Evolutionary conservation across 2,888 invertebrate genomes (phyloP).

Genomic region (Cephus rjabovi): DNA sequence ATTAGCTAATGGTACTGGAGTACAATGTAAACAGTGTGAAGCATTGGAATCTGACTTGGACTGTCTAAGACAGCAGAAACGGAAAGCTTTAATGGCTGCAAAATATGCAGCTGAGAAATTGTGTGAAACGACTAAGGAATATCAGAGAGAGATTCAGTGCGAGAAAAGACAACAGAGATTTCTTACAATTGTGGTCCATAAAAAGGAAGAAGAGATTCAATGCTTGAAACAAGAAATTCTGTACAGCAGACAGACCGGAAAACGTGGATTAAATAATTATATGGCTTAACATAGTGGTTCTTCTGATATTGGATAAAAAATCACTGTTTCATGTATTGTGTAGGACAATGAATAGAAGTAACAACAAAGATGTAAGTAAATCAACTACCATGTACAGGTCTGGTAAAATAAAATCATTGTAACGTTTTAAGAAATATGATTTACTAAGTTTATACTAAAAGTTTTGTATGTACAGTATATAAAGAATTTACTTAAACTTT

Average conservation of each 20-base stretch:
- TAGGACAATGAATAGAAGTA: neutral
- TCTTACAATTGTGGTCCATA: slow-evolving; percentile 27
- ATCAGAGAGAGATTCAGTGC: slow-evolving; percentile 29
- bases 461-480: slow-evolving; percentile 2
- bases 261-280: neutral
- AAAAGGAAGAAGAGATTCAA: slow-evolving; percentile 37
- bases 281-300: neutral
- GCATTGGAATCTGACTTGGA: slow-evolving; percentile 31
- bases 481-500: slow-evolving; percentile 40
- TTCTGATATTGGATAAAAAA: neutral
- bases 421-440: slow-evolving; percentile 11
- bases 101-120: slow-evolving; percentile 45
- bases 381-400: neutral
- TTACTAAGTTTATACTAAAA: slow-evolving; percentile 20
- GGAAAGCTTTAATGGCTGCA: slow-evolving; percentile 39
- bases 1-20: slow-evolving; percentile 21
- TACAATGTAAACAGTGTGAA: slow-evolving; percentile 35
- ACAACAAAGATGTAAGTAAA: neutral
- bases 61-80: slow-evolving; percentile 35
- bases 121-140: slow-evolving; percentile 30
- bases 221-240: slow-evolving; percentile 37
- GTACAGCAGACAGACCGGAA: slow-evolving; percentile 16
- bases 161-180: slow-evolving; percentile 33
- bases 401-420: neutral
- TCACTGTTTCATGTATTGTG: neutral